Conservation (phyloP, 2,888 invertebrate genomes). For the Cetonia aurata region DNA sequence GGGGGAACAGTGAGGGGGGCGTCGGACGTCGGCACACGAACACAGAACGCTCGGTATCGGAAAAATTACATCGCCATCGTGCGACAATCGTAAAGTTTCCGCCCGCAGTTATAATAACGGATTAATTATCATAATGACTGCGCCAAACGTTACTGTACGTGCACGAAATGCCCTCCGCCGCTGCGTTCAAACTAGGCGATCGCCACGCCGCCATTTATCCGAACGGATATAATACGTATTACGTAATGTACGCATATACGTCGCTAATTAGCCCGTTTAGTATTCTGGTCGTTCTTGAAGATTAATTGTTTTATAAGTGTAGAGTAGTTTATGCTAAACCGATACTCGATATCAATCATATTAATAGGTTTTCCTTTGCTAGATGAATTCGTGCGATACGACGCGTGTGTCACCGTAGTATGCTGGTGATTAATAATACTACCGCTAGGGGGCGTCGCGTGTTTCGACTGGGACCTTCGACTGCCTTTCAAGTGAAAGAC, state of each 20-base stretch:
- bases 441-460: neutral
- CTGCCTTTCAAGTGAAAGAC: neutral
- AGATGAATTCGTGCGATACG: conserved; percentile 37
- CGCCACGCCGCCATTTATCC: neutral
- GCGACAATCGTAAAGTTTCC: conserved; percentile 41
- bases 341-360: conserved; percentile 42
- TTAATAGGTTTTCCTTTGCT: conserved; percentile 37
- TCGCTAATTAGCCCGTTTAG: conserved; percentile 31
- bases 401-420: neutral
- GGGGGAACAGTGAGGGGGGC: no score
- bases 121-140: conserved; percentile 44
- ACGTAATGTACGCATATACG: no score
- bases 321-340: conserved; percentile 37
- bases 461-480: neutral
- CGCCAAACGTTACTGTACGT: conserved; percentile 15
- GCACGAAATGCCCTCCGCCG: neutral
- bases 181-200: neutral
- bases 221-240: no score
- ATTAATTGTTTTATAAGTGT: conserved; percentile 45
- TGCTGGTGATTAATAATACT: conserved; percentile 15
- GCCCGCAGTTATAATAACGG: conserved; percentile 13
- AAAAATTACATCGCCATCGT: no score
- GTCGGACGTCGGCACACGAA: no score
- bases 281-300: conserved; percentile 27
- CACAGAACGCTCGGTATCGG: no score